Percentiles rank a stretch among this genome's conserved stretches.
These are phyloP conservation scores for Triplophysa yarkandensis DNA, from an alignment of 2,797 vertebrate species.

Conservation along the genomic window DNA sequence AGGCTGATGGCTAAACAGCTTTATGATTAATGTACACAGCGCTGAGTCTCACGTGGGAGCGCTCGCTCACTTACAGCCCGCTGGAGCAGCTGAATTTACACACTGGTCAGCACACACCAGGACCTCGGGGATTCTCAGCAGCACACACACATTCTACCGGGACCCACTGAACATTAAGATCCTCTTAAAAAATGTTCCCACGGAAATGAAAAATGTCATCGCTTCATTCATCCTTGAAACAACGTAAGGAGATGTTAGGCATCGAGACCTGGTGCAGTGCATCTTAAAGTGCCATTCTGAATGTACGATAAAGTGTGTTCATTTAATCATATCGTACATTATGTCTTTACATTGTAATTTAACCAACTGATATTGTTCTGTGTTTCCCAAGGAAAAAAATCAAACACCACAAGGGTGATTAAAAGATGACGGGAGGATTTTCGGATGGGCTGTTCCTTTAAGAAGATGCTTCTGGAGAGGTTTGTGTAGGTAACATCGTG, in stretches of 20 bases:
- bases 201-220: background rate
- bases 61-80: conserved; percentile 56
- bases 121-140: conserved; percentile 33
- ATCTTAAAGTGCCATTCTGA: background rate
- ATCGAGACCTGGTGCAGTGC: background rate
- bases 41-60: conserved; percentile 64
- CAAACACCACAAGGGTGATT: background rate
- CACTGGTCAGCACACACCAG: conserved; percentile 42
- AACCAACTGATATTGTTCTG: too few relatives aligned
- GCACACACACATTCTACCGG: conserved; percentile 20
- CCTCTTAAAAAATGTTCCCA: background rate
- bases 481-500: conserved; percentile 17
- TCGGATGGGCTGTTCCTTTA: background rate
- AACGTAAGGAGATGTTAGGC: background rate
- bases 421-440: background rate
- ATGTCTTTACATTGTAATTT: too few relatives aligned
- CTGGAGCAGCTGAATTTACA: conserved; percentile 40
- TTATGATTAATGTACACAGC: conserved; percentile 66
- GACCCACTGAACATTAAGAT: background rate
- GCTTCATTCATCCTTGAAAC: background rate
- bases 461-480: background rate
- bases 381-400: background rate
- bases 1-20: conserved; percentile 70
- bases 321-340: too few relatives aligned
- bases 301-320: too few relatives aligned